These are phyloP conservation scores for Benitochromis conjunctus DNA, from an alignment of 2,113 vertebrate species.

Conservation along the genomic window DNA sequence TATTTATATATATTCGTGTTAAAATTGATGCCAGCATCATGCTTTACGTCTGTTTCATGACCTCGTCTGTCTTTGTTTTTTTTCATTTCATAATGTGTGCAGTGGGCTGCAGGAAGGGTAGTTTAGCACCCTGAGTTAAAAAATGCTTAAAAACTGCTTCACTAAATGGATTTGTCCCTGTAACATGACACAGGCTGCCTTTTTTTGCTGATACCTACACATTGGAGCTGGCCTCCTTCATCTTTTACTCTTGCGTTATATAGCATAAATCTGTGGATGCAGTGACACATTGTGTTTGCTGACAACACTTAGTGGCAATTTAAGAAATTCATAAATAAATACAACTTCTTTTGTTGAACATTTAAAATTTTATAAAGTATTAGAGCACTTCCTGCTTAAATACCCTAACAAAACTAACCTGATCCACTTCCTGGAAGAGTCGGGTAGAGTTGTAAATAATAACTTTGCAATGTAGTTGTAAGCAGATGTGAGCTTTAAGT, in stretches of 20 bases:
- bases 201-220: not conserved
- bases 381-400: not conserved
- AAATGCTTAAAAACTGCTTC: not conserved
- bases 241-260: not conserved
- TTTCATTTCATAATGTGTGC: not conserved
- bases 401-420: not conserved
- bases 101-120: not conserved
- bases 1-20: not conserved
- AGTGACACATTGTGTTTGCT: not conserved
- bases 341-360: not conserved
- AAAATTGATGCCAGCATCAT: not conserved
- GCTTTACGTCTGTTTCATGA: not conserved
- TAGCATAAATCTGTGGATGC: not conserved
- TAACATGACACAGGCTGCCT: not conserved
- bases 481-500: not conserved
- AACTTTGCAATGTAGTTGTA: too few species aligned
- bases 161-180: not conserved
- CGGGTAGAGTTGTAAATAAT: too few species aligned
- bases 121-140: not conserved
- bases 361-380: not conserved
- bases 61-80: not conserved
- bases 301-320: not conserved
- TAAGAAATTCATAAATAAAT: not conserved
- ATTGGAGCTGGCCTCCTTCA: accelerated
- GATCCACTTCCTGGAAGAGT: not conserved